Conservation (phyloP, 1,140 invertebrate genomes). For the Cotesia chilonis region DNA sequence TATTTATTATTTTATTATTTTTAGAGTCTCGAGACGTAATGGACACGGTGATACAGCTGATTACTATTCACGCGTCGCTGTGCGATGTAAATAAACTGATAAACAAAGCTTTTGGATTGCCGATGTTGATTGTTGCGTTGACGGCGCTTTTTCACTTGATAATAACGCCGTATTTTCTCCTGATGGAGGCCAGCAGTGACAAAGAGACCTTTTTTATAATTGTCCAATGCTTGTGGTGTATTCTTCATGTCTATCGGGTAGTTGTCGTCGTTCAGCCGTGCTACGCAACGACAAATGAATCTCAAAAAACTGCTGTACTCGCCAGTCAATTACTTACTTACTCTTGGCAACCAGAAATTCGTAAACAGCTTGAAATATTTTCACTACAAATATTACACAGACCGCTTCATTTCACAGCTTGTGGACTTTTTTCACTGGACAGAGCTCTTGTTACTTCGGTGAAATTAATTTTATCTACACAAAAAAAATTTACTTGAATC, state of each 20-base stretch:
- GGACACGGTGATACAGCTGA: slow-evolving; percentile 50
- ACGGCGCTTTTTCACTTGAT: slow-evolving; percentile 76
- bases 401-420: slow-evolving; percentile 71
- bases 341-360: slow-evolving; percentile 47
- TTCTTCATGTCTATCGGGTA: slow-evolving; percentile 71
- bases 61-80: slow-evolving; percentile 54
- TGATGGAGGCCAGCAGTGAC: slow-evolving; percentile 69
- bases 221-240: slow-evolving; percentile 72
- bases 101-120: slow-evolving; percentile 68
- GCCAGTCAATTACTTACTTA: slow-evolving; percentile 55
- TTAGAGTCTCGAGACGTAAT: slow-evolving; percentile 45
- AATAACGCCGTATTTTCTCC: slow-evolving; percentile 76
- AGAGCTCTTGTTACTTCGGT: slow-evolving; percentile 73
- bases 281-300: slow-evolving; percentile 67
- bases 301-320: slow-evolving; percentile 52
- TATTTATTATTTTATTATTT: slow-evolving; percentile 30
- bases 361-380: slow-evolving; percentile 70
- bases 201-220: slow-evolving; percentile 59
- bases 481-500: too few species aligned
- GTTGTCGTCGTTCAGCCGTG: slow-evolving; percentile 75
- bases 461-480: slow-evolving; percentile 42
- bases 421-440: slow-evolving; percentile 72
- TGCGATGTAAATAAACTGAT: slow-evolving; percentile 54
- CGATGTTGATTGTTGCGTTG: slow-evolving; percentile 70
- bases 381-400: slow-evolving; percentile 72